Percentiles rank a stretch among this genome's conserved stretches.
Conservation (phyloP, 2,888 invertebrate genomes). For the Napeogenes inachia region DNA sequence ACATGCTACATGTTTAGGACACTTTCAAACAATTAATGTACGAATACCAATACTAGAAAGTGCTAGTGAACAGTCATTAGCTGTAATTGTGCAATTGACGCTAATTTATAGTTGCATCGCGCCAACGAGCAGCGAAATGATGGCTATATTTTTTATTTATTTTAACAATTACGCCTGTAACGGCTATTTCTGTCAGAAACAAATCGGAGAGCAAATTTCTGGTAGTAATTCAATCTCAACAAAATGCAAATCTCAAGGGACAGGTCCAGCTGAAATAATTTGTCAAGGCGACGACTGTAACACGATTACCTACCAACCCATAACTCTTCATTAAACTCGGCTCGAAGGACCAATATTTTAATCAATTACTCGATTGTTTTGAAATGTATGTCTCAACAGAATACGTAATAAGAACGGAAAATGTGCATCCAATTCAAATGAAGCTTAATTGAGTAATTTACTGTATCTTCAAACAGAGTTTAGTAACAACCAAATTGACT, state of each 20-base stretch:
- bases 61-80: constrained; percentile 65
- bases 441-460: constrained; percentile 16
- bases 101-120: constrained; percentile 65
- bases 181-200: no score
- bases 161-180: no score
- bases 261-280: constrained; percentile 30
- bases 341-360: constrained; percentile 30
- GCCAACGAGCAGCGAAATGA: constrained; percentile 43
- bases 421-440: constrained; percentile 13
- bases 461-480: constrained; percentile 6
- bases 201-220: no score
- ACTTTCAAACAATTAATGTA: constrained; percentile 48
- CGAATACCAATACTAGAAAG: constrained; percentile 62
- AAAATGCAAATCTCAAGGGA: constrained; percentile 10
- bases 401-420: constrained; percentile 13
- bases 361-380: constrained; percentile 36
- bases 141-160: constrained; percentile 12
- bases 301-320: constrained; percentile 23
- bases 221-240: neutral
- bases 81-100: constrained; percentile 74
- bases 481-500: constrained; percentile 11
- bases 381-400: constrained; percentile 24
- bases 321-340: constrained; percentile 45
- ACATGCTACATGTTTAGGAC: neutral
- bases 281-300: constrained; percentile 32